Evolutionary conservation across 2,113 vertebrate species (phyloP), one percentile per base, ranked within the genome.

Genomic region (Apaloderma vittatum): DNA sequence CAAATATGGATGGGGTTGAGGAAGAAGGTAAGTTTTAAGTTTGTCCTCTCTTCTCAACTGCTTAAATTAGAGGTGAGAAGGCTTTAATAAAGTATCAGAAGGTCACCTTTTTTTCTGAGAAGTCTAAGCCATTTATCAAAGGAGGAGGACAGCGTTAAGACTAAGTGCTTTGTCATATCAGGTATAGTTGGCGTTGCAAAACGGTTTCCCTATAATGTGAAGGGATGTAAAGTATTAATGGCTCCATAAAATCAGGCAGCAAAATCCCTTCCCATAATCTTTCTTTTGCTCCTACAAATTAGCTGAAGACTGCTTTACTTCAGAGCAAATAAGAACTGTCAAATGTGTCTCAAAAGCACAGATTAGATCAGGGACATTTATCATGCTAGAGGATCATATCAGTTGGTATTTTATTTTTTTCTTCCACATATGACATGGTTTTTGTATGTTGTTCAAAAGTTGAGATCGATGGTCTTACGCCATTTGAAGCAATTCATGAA

Each of bases 221-320:
- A 20, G 8, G 46, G 8, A 26, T 61, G 46, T 88, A 68, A 88
- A 73, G 17, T 93, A 93, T 92, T 85, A 93, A 78, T 59, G 52
- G 15, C 18, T 79, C 45, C 43, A 66, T 68, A 78, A 76, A 30
- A 65, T 71, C 48, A 76, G 77, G 26, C 46, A 66, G 43, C 36
- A 66, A 91, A 91, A 84, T 93, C 46, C 45, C 13, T 94, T 70
- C 19, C 68, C 12, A 34, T 96, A 91, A 68, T 78, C 45, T 94
- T 94, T n/a, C 49, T 23, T 40, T 85, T 91, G 21, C 67, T 59
- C 48, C 36, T 52, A 79, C 27, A 86, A 82, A 55, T 94, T 80
- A 88, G 54, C 70, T 95, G 84, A 96, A 90, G 12, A 54, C 91
- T 88, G 45, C 82, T 75, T 90, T 79, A 59, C 61, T 87, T 97